These are phyloP conservation scores for Andrena marginata DNA, from an alignment of 2,888 invertebrate species.

Conservation along the genomic window DNA sequence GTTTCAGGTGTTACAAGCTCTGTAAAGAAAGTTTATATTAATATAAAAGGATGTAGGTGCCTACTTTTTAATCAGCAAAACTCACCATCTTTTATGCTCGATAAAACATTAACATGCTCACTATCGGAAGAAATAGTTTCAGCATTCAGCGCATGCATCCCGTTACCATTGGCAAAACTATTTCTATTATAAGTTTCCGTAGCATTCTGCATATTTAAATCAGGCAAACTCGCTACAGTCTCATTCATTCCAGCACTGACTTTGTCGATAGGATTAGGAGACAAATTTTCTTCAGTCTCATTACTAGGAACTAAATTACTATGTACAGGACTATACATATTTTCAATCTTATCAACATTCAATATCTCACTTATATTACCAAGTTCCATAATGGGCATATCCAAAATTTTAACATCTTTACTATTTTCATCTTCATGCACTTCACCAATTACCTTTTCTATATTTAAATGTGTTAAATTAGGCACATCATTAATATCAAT, in stretches of 20 bases:
- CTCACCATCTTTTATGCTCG: neutral
- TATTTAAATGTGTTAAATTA: no score
- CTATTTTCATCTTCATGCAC: no score
- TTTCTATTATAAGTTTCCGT: neutral
- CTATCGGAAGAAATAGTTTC: neutral
- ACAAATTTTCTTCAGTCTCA: neutral
- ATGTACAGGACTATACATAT: no score
- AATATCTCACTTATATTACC: no score
- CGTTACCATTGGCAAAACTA: neutral
- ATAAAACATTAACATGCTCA: neutral
- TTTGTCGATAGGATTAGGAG: neutral
- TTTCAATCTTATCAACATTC: no score
- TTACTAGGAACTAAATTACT: no score
- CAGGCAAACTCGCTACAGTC: neutral
- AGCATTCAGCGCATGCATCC: neutral
- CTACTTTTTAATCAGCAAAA: slow-evolving; percentile 1
- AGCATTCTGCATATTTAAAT: neutral
- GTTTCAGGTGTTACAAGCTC: neutral
- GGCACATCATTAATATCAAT: no score
- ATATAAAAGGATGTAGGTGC: neutral
- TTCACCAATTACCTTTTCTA: no score
- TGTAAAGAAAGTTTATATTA: neutral
- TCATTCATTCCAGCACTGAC: neutral
- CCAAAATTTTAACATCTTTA: no score
- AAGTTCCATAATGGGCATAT: no score